Evolutionary conservation across 2,797 vertebrate species (phyloP).

Genomic region (Rhinatrema bivittatum): DNA sequence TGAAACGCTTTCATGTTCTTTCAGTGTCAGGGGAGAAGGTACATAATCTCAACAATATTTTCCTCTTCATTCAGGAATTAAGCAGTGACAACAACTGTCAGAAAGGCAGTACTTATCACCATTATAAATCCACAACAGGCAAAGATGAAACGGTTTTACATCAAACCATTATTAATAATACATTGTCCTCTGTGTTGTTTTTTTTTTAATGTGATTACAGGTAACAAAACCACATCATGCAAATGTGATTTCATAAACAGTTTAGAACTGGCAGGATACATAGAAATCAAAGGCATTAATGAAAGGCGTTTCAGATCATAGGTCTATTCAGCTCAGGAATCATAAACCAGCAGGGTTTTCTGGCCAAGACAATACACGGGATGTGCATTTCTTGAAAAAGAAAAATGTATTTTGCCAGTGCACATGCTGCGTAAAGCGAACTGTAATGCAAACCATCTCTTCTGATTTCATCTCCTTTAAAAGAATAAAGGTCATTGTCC

Average conservation of each 20-base stretch:
- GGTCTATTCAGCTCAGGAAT: constrained; percentile 32
- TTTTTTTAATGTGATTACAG: constrained; percentile 32
- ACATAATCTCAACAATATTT: constrained; percentile 3
- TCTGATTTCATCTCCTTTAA: too few species aligned
- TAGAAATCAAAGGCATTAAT: constrained; percentile 30
- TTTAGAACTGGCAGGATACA: constrained; percentile 25
- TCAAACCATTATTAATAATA: constrained; percentile 31
- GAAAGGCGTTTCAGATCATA: constrained; percentile 32
- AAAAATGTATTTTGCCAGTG: constrained; percentile 19
- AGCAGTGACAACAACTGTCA: constrained; percentile 9
- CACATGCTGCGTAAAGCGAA: too few species aligned
- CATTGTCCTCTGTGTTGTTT: constrained; percentile 21
- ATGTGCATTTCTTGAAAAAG: too few species aligned
- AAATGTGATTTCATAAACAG: constrained; percentile 28
- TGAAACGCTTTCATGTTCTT: background rate
- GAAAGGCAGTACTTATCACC: constrained; percentile 3
- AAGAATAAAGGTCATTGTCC: constrained; percentile 60
- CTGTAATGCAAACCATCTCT: too few species aligned
- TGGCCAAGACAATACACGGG: too few species aligned
- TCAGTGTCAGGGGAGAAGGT: background rate
- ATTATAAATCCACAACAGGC: constrained; percentile 6
- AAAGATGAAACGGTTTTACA: too few species aligned
- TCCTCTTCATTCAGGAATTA: background rate
- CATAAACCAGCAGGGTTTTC: background rate
- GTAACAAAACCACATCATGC: constrained; percentile 19